Conservation (phyloP, 2,888 invertebrate genomes). For the Caenorhabditis sp. region DNA sequence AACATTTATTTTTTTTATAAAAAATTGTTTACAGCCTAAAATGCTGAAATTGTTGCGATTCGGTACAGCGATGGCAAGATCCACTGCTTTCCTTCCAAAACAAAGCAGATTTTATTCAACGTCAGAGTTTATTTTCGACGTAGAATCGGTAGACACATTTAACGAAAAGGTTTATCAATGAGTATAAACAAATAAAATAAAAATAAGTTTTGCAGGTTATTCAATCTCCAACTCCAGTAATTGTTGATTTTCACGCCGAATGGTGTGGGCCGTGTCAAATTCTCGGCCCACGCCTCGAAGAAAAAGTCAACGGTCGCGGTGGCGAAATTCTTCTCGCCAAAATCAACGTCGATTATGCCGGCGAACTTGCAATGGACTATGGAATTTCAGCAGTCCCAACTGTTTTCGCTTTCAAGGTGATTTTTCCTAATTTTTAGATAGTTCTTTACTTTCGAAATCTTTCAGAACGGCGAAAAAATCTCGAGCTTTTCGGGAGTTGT, state of each 20-base stretch:
- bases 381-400: conserved; percentile 53
- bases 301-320: conserved; percentile 39
- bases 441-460: neutral
- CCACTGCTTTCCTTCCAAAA: neutral
- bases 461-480: conserved; percentile 43
- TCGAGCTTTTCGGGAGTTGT: conserved; percentile 47
- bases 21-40: neutral
- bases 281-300: conserved; percentile 62
- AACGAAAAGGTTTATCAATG: conserved; percentile 27
- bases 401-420: conserved; percentile 47
- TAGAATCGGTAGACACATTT: conserved; percentile 48
- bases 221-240: conserved; percentile 50
- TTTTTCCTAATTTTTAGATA: neutral
- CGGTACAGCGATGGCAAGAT: neutral
- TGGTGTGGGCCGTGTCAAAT: conserved; percentile 69
- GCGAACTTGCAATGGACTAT: conserved; percentile 48
- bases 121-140: conserved; percentile 30
- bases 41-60: neutral
- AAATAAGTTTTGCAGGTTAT: conserved; percentile 27
- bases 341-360: conserved; percentile 56
- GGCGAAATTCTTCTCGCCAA: conserved; percentile 51
- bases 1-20: neutral
- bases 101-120: neutral
- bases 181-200: neutral
- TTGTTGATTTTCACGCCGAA: conserved; percentile 67